A percentile compares a stretch with the other conserved stretches of the same genome.
phyloP scores from a whole-genome alignment of 2,888 invertebrate genomes.

The Drosophila cracens region DNA sequence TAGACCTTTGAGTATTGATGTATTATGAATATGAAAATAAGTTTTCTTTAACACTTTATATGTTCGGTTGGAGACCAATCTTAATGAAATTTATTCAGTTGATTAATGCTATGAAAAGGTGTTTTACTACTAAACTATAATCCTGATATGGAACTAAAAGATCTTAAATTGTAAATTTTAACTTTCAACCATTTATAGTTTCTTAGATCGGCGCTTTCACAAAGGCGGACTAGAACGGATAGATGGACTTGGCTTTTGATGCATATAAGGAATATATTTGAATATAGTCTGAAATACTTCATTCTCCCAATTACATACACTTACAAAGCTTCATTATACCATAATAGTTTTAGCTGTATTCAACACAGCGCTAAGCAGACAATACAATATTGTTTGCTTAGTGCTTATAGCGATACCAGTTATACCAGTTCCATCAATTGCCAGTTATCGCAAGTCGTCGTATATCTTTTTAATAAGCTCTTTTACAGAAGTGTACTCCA shows the following conservation, averaged over 20 bases:
- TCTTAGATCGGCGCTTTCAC: not conserved
- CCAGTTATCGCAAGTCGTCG: not conserved
- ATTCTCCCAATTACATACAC: not conserved
- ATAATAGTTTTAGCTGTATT: not conserved
- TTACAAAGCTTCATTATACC: not conserved
- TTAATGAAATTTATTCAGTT: not conserved
- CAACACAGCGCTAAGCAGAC: not conserved
- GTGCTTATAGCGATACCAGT: not conserved
- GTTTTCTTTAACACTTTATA: not conserved
- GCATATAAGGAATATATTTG: not conserved
- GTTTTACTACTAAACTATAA: not conserved
- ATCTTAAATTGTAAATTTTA: not conserved
- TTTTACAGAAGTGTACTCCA: not conserved
- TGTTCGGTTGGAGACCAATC: not conserved
- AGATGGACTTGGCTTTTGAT: not conserved
- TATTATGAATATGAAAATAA: not conserved
- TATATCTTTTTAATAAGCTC: not conserved
- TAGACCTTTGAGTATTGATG: not conserved
- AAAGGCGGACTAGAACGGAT: not conserved
- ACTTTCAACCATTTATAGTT: not conserved
- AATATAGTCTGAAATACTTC: not conserved
- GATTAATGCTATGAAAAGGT: not conserved
- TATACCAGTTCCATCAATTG: not conserved
- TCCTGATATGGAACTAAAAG: not conserved
- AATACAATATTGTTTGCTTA: not conserved